Evolutionary conservation across 2,888 invertebrate genomes (phyloP).

Genomic region (Cephus pygmeus): DNA sequence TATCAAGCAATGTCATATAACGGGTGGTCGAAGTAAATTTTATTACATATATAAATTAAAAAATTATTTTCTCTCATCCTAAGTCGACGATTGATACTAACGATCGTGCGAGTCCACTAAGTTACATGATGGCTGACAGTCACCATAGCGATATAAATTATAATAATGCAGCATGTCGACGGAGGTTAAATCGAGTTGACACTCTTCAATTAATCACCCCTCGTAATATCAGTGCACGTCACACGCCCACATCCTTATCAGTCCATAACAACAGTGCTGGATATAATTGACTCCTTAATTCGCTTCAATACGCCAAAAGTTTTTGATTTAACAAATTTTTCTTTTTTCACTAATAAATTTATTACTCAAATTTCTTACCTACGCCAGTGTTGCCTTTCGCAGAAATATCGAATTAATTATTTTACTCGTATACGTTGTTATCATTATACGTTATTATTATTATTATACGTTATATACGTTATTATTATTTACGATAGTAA

Average conservation of each 20-base stretch:
- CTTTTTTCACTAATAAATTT: background rate
- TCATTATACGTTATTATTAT: background rate
- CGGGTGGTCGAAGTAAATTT: background rate
- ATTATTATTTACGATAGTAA: no score
- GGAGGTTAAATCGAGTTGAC: conserved; percentile 52
- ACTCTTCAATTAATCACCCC: conserved; percentile 46
- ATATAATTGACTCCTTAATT: conserved; percentile 3
- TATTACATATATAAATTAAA: background rate
- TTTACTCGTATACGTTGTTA: background rate
- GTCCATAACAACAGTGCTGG: background rate
- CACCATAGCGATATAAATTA: conserved; percentile 39
- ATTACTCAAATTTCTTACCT: background rate
- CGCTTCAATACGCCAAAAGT: background rate
- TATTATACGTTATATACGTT: background rate
- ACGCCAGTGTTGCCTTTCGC: background rate
- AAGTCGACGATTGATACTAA: background rate
- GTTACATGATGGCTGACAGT: conserved; percentile 6
- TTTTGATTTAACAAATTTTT: background rate
- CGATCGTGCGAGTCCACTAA: conserved; percentile 11
- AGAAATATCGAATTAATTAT: background rate
- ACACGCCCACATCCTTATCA: conserved; percentile 40
- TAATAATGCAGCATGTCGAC: conserved; percentile 43
- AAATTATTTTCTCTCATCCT: background rate
- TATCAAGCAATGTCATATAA: background rate
- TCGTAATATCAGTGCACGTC: conserved; percentile 32